Conservation (phyloP, 2,888 invertebrate species). For the Therioaphis trifolii region DNA sequence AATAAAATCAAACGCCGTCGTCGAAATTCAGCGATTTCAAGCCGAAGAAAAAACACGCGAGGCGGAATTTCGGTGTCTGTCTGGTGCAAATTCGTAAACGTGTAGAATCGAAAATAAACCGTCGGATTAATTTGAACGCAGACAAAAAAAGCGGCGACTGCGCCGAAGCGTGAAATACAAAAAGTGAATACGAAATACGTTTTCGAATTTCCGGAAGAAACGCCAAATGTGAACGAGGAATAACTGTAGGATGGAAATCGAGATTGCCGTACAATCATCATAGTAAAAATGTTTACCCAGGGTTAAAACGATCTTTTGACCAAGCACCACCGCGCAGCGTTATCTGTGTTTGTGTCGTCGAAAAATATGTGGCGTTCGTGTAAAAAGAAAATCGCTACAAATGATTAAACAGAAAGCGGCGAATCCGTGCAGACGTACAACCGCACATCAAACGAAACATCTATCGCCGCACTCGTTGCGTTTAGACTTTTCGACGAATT, state of each 20-base stretch:
- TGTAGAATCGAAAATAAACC: too few species aligned
- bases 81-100: too few species aligned
- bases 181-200: neutral
- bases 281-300: neutral
- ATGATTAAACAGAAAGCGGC: neutral
- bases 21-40: constrained; percentile 28
- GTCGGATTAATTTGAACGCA: too few species aligned
- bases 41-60: too few species aligned
- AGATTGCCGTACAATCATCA: neutral
- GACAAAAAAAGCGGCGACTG: too few species aligned
- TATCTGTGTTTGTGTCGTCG: neutral
- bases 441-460: neutral
- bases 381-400: neutral
- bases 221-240: too few species aligned
- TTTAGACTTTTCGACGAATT: neutral
- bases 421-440: neutral
- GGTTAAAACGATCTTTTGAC: neutral
- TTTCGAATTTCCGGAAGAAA: too few species aligned
- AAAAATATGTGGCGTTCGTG: neutral
- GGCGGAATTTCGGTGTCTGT: too few species aligned
- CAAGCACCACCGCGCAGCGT: neutral
- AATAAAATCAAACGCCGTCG: neutral
- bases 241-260: neutral
- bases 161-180: too few species aligned
- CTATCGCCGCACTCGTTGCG: neutral